phyloP scores from a whole-genome alignment of 2,113 vertebrate species.

The Monopterus albus region DNA sequence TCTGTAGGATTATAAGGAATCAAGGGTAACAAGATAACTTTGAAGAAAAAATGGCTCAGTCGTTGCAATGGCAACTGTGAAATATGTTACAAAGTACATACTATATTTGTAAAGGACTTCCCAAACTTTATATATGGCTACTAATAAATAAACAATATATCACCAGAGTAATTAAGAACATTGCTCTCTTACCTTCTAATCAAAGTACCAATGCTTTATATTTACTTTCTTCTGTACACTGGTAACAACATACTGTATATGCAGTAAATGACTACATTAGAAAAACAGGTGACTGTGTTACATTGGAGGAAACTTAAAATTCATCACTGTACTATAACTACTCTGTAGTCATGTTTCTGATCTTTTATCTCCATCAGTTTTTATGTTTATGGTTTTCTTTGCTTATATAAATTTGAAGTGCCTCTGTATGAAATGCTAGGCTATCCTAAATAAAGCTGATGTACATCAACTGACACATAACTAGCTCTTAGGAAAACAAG shows the following conservation, averaged over 20 bases:
- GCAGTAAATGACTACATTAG: neutral
- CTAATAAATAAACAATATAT: slow-evolving; percentile 46
- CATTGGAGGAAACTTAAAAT: too few species aligned
- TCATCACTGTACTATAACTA: too few species aligned
- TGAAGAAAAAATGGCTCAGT: slow-evolving; percentile 59
- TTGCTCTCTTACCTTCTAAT: neutral
- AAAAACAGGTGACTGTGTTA: too few species aligned
- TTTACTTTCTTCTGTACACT: neutral
- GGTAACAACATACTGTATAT: neutral
- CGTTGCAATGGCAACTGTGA: slow-evolving; percentile 55
- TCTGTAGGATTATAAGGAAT: slow-evolving; percentile 62
- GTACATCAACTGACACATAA: too few species aligned
- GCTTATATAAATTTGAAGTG: too few species aligned
- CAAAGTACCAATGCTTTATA: neutral
- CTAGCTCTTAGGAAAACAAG: too few species aligned
- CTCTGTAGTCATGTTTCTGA: too few species aligned
- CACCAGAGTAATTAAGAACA: neutral
- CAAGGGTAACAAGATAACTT: slow-evolving; percentile 60
- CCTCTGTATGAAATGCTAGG: too few species aligned
- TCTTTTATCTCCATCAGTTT: too few species aligned
- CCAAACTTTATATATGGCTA: slow-evolving; percentile 45
- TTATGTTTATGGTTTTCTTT: too few species aligned
- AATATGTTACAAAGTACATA: slow-evolving; percentile 42
- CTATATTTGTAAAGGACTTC: slow-evolving; percentile 8
- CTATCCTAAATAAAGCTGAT: too few species aligned